phyloP scores from a whole-genome alignment of 2,888 invertebrate genomes.

The Orthonychiurus folsomi region DNA sequence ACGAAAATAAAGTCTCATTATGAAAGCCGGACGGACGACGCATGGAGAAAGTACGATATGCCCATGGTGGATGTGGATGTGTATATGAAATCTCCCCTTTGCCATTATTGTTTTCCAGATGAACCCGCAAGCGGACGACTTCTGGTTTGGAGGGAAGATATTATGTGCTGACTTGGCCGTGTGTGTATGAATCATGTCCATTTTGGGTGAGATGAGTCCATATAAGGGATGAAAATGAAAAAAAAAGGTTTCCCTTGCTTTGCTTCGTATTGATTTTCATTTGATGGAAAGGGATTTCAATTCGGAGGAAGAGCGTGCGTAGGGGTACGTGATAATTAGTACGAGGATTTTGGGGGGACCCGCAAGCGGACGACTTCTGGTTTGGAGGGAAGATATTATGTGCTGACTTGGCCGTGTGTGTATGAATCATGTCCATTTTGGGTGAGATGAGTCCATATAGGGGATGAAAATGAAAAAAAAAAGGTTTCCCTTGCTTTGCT shows the following conservation, averaged over 20 bases:
- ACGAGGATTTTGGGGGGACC: background rate
- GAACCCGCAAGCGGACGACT: background rate
- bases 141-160: background rate
- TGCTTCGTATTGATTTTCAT: constrained; percentile 2
- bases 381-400: background rate
- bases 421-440: background rate
- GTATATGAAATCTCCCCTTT: constrained; percentile 1
- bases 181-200: background rate
- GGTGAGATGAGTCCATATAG: background rate
- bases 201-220: background rate
- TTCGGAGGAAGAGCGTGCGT: too few species aligned
- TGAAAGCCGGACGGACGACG: constrained; percentile 3
- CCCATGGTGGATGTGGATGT: background rate
- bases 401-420: too few species aligned
- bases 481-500: background rate
- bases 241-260: background rate
- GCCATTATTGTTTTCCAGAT: background rate
- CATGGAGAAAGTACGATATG: background rate
- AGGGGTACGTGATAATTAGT: too few species aligned
- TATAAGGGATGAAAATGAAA: too few species aligned
- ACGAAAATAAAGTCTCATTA: background rate
- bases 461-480: too few species aligned
- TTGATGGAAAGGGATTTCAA: too few species aligned
- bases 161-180: too few species aligned
- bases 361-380: background rate